These are phyloP conservation scores for Lagopus muta DNA, from an alignment of 2,113 vertebrate genomes.

Conservation along the genomic window DNA sequence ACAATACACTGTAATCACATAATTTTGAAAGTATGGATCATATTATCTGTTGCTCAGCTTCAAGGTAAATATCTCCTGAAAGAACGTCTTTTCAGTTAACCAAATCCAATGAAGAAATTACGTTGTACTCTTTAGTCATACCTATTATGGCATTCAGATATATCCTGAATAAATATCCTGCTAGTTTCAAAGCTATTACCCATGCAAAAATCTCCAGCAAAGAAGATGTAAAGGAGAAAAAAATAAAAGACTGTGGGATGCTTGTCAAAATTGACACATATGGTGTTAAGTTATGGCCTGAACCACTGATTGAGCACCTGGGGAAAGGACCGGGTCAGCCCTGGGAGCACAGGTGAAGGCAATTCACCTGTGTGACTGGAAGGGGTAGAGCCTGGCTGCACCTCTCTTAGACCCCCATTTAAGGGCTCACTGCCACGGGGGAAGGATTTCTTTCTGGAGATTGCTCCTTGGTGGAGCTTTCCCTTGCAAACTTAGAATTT, in stretches of 20 bases:
- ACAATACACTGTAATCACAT: not conserved
- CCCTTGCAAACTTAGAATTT: too few species aligned
- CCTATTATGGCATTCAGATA: not conserved
- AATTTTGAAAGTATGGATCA: not conserved
- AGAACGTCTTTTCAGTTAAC: not conserved
- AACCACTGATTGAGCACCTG: too few species aligned
- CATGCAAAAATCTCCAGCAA: not conserved
- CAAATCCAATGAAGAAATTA: not conserved
- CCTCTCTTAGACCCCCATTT: too few species aligned
- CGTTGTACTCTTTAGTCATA: not conserved
- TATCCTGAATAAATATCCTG: not conserved
- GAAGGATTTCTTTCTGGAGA: too few species aligned
- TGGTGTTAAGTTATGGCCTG: too few species aligned
- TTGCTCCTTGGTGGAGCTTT: too few species aligned
- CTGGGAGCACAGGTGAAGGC: too few species aligned
- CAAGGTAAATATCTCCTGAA: not conserved
- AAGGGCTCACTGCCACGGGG: too few species aligned
- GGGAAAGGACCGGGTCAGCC: too few species aligned
- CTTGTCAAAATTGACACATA: not conserved
- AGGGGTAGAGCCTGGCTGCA: too few species aligned
- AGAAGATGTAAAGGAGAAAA: not conserved
- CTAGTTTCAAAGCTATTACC: not conserved
- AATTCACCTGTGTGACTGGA: too few species aligned
- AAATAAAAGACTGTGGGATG: not conserved
- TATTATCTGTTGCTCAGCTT: not conserved